Percentiles rank a stretch among this genome's conserved stretches.
Evolutionary conservation across 2,113 vertebrate species (phyloP).

Genomic region (Turnix velox): DNA sequence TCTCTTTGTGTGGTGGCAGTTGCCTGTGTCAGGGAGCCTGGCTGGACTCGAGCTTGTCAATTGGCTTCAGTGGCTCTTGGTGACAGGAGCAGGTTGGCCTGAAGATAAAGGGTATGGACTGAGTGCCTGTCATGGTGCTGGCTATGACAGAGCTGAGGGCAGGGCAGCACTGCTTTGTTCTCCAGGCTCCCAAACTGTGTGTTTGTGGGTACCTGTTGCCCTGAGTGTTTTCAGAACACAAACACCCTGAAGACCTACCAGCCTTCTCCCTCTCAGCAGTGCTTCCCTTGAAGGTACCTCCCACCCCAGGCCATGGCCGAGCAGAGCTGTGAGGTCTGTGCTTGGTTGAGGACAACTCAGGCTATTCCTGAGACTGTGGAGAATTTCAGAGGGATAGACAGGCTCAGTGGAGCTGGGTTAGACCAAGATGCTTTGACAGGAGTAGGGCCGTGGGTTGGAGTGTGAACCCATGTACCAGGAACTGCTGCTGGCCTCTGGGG

Average conservation of each 20-base stretch:
- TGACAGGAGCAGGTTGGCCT: not conserved
- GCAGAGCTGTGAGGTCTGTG: not conserved
- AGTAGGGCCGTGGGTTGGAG: fast-evolving
- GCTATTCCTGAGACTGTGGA: fast-evolving
- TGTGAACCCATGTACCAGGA: not conserved
- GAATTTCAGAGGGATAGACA: not conserved
- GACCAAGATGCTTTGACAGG: not conserved
- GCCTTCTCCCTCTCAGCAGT: fast-evolving
- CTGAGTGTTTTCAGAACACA: fast-evolving
- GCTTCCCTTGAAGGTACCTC: not conserved
- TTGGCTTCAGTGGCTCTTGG: not conserved
- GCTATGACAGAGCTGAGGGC: not conserved
- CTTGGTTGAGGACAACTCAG: not conserved
- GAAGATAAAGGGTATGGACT: not conserved
- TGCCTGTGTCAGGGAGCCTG: fast-evolving
- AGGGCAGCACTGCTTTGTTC: not conserved
- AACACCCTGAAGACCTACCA: not conserved
- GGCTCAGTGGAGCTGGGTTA: not conserved
- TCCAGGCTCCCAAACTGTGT: fast-evolving
- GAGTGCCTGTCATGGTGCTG: not conserved
- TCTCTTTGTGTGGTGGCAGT: fast-evolving
- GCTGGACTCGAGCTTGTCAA: not conserved
- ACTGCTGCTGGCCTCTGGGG: not conserved
- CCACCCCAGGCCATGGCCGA: fast-evolving
- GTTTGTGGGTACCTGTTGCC: not conserved